These are phyloP conservation scores for Ibidorhyncha struthersii DNA, from an alignment of 2,113 vertebrate genomes.

Conservation along the genomic window DNA sequence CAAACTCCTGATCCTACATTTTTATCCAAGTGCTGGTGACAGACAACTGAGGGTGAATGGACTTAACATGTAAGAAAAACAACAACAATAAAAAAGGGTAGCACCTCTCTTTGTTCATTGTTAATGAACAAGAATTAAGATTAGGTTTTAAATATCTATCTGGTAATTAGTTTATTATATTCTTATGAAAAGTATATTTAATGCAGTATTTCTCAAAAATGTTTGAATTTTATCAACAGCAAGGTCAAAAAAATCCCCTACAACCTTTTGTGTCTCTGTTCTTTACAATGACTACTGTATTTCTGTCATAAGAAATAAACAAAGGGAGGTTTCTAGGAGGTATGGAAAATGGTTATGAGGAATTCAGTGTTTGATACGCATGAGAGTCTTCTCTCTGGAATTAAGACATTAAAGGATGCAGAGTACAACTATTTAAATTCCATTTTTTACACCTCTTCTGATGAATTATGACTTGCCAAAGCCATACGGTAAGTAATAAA, in stretches of 20 bases:
- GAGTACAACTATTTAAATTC: background rate
- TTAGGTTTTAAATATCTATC: background rate
- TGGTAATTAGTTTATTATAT: background rate
- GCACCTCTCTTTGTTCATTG: background rate
- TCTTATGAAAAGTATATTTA: background rate
- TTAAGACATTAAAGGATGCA: background rate
- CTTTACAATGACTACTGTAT: background rate
- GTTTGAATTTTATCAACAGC: background rate
- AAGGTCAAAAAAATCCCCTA: background rate
- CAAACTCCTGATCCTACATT: background rate
- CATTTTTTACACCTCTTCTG: background rate
- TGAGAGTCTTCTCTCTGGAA: background rate
- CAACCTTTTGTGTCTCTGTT: background rate
- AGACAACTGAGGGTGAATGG: background rate
- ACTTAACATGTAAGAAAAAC: background rate
- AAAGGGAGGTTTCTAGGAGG: background rate
- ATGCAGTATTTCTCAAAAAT: background rate
- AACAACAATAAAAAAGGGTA: background rate
- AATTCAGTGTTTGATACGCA: background rate
- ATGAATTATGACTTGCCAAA: background rate
- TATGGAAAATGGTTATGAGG: background rate
- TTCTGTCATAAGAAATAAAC: conserved; percentile 4
- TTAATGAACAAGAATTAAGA: background rate
- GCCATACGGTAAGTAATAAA: background rate
- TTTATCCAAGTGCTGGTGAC: background rate